These are phyloP conservation scores for Haliclona indistincta DNA, from an alignment of 37 sponge, comb jelly and placozoan genomes.

Conservation along the genomic window DNA sequence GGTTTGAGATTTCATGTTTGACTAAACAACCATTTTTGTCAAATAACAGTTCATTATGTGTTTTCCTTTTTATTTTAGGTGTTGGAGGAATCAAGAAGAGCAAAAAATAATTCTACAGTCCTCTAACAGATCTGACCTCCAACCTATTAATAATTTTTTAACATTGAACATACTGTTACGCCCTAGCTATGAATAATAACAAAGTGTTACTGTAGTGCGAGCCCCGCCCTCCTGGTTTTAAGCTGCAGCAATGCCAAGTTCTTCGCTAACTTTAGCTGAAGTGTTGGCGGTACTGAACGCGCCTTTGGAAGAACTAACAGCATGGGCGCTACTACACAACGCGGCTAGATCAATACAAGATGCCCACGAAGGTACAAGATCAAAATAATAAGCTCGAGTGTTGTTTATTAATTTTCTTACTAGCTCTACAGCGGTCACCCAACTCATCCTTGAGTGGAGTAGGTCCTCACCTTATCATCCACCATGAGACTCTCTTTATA, in stretches of 20 bases:
- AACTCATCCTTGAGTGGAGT: neutral
- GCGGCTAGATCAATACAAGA: neutral
- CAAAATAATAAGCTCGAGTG: neutral
- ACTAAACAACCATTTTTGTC: neutral
- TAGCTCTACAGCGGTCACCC: neutral
- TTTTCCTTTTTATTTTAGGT: slow-evolving; percentile 13
- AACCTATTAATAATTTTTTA: no score
- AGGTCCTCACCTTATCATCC: slow-evolving; percentile 53
- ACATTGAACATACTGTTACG: neutral
- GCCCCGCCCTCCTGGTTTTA: slow-evolving; percentile 15
- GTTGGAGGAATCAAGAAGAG: slow-evolving; percentile 87
- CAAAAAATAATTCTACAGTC: slow-evolving; percentile 42
- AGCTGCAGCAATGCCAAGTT: neutral
- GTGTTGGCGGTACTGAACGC: slow-evolving; percentile 23
- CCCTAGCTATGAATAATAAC: neutral
- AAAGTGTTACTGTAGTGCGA: neutral
- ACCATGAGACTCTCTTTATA: slow-evolving; percentile 62
- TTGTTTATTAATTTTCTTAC: neutral
- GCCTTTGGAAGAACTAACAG: slow-evolving; percentile 32
- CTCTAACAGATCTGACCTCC: no score
- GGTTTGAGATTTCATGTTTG: no score
- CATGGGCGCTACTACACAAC: slow-evolving; percentile 43
- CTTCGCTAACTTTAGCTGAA: slow-evolving; percentile 22
- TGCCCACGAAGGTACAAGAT: neutral
- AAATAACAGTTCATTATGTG: neutral